These are phyloP conservation scores for Chaenocephalus aceratus DNA, from an alignment of 2,113 vertebrate genomes.

Conservation along the genomic window DNA sequence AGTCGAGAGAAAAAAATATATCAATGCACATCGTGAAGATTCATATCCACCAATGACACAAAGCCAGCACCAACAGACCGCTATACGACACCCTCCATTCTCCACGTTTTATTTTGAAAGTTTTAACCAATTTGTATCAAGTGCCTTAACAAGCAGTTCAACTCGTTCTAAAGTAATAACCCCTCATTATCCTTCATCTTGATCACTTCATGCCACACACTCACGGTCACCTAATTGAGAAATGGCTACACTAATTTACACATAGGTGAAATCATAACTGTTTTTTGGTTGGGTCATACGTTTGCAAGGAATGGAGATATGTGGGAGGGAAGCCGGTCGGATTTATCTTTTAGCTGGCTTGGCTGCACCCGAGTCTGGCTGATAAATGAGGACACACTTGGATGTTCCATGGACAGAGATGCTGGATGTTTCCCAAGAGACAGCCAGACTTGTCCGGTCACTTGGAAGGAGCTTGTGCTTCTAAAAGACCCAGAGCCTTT, in stretches of 20 bases:
- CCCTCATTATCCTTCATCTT: conserved; percentile 49
- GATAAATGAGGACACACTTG: conserved; percentile 60
- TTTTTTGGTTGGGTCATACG: conserved; percentile 49
- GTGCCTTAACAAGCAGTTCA: conserved; percentile 98
- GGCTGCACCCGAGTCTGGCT: conserved; percentile 62
- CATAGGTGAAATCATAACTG: conserved; percentile 59
- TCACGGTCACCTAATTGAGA: conserved; percentile 57
- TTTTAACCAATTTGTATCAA: conserved; percentile 97
- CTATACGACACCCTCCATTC: conserved; percentile 52
- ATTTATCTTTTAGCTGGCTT: conserved; percentile 44
- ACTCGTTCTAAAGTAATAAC: conserved; percentile 94
- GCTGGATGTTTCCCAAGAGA: conserved; percentile 70
- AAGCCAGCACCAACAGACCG: conserved; percentile 65
- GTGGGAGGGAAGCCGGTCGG: conserved; percentile 47
- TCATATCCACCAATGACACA: conserved; percentile 55
- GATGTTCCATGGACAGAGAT: conserved; percentile 75
- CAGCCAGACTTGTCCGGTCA: conserved; percentile 73
- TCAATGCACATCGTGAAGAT: conserved; percentile 56
- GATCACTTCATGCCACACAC: conserved; percentile 35
- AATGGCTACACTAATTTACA: conserved; percentile 51
- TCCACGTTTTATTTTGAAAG: conserved; percentile 65
- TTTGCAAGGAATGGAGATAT: conserved; percentile 30
- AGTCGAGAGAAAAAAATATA: conserved; percentile 39
- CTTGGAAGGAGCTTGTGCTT: conserved; percentile 75
- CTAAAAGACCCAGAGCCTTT: conserved; percentile 86